phyloP scores from a whole-genome alignment of 37 sponge, comb jelly and placozoan species.

The Crambe crambe region DNA sequence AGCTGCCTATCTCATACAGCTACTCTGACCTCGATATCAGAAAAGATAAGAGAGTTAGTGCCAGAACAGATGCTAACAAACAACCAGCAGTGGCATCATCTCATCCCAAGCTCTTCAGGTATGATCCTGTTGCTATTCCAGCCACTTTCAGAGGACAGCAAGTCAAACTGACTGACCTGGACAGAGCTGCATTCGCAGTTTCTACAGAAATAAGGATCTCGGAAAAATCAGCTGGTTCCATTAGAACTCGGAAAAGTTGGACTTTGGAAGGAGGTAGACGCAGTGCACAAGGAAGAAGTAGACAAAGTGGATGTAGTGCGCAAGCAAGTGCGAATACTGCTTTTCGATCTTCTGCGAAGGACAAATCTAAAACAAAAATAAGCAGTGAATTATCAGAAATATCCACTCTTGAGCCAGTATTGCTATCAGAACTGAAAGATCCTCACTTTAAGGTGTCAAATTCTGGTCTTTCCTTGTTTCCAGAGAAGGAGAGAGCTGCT shows the following conservation, averaged over 20 bases:
- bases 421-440: neutral
- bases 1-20: conserved; percentile 5
- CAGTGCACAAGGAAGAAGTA: neutral
- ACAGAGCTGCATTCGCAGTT: conserved; percentile 17
- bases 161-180: conserved; percentile 23
- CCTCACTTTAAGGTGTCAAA: neutral
- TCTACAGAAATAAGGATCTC: conserved; percentile 2
- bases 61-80: neutral
- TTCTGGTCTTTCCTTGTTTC: conserved; percentile 11
- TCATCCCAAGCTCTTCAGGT: neutral
- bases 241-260: neutral
- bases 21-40: conserved; percentile 8
- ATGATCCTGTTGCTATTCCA: conserved; percentile 11
- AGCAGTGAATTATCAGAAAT: neutral
- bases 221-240: neutral
- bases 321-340: too few species aligned
- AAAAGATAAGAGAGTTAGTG: neutral
- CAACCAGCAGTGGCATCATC: neutral
- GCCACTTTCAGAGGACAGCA: conserved; percentile 46
- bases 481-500: neutral
- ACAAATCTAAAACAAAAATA: neutral
- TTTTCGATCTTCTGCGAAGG: too few species aligned
- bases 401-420: neutral
- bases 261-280: neutral
- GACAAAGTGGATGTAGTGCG: neutral